phyloP scores from a whole-genome alignment of 1,140 invertebrate genomes.

The Cepaea nemoralis region DNA sequence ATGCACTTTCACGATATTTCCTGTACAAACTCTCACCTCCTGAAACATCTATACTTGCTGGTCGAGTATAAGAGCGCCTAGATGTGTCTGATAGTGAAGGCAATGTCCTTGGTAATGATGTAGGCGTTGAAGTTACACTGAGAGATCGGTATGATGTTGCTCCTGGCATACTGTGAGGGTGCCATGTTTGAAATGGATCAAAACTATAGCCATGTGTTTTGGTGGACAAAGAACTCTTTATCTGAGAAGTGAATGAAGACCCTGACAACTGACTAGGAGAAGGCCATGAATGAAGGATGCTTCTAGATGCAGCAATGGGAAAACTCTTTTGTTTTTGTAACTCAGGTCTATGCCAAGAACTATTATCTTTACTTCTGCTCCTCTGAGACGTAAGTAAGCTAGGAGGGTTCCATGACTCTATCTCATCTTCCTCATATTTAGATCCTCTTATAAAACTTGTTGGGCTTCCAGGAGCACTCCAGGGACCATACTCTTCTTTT shows the following conservation, averaged over 20 bases:
- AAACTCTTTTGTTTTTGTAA: neutral
- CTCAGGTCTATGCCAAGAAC: neutral
- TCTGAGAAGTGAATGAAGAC: neutral
- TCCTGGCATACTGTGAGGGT: neutral
- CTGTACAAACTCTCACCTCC: constrained; percentile 3
- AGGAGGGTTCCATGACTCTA: neutral
- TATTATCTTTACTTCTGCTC: neutral
- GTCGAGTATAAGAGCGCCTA: neutral
- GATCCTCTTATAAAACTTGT: constrained; percentile 2
- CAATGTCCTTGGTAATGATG: neutral
- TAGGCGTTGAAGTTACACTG: neutral
- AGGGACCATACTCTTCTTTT: neutral
- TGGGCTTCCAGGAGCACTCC: constrained; percentile 33
- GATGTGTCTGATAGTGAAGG: neutral
- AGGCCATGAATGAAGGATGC: neutral
- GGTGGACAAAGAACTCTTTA: neutral
- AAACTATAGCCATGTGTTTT: neutral
- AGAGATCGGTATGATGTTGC: neutral
- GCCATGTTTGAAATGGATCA: constrained; percentile 32
- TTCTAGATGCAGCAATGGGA: neutral
- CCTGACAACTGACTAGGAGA: neutral
- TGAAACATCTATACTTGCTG: neutral
- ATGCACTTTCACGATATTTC: neutral
- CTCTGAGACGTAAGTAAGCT: neutral
- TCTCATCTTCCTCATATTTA: neutral